Base-by-base conservation (phyloP, 1,140 invertebrate genomes). In the Drosophila takahashii region DNA sequence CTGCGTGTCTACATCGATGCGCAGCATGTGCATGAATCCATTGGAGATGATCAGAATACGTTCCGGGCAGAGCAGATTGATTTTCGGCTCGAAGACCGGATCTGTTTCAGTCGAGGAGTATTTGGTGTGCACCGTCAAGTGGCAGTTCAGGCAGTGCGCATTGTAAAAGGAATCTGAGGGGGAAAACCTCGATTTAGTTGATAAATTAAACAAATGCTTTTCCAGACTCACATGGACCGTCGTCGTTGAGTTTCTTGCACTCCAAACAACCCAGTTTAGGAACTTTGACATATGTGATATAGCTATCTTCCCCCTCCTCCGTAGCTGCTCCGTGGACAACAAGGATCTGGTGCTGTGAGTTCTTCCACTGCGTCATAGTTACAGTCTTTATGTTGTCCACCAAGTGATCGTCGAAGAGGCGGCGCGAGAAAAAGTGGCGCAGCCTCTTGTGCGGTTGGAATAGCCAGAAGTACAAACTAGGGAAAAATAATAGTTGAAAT, bases 361-460 rank as follows among this genome's bases (percentile, higher is more conserved):
- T 89, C 52, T 93, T 94, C 94, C 94, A 94, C 57, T 94, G 94
- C 3, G 94, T 93, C 92, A 94, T 94, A 15, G 93, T 94, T 34
- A 94, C 93, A 13, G 92, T 92, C 44, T 94, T 93, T 9, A 93
- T 92, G 77, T 93, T 94, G 70, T 94, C 94, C 13, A 94, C 93
- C 61, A 92, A 92, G 73, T 94, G 94, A 71, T 94, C 94, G 48
- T 94, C 94, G 64, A 94, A 94, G 34, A 94, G 76, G 22, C 93
- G 93, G 16, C 94, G 93, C 57, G 89, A 81, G 47, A 81, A 92
- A 54, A 74, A 92, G 29, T 72, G 76, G 34, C 76, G 66, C 26
- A 92, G 51, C 22, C 84, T 84, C 54, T 92, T 90, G 56, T 90
- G 80, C 2, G 92, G 92, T 59, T 92, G 90, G 50, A 87, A 92